These are phyloP conservation scores for Xiphorhynchus elegans DNA, from an alignment of 2,113 vertebrate genomes.

Conservation along the genomic window DNA sequence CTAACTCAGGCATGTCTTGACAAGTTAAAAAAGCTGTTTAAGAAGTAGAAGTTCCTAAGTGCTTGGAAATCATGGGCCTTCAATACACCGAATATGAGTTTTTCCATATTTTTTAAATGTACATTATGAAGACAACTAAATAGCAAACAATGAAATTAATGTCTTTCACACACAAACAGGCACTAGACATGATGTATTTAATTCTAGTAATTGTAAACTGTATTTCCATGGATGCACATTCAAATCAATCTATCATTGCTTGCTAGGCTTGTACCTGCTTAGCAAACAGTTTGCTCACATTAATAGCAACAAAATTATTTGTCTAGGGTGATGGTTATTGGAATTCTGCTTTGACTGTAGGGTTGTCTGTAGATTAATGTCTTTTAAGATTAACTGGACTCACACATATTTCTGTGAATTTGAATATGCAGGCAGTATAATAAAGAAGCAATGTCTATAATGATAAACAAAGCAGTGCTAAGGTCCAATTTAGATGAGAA, in stretches of 20 bases:
- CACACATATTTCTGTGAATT: neutral
- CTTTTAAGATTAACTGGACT: neutral
- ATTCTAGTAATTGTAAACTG: neutral
- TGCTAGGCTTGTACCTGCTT: neutral
- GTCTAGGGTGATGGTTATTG: neutral
- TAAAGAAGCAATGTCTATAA: neutral
- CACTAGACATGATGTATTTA: neutral
- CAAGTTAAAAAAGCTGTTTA: neutral
- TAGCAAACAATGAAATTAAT: neutral
- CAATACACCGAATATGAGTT: neutral
- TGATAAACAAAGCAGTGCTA: neutral
- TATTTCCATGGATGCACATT: neutral
- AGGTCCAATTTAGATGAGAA: neutral
- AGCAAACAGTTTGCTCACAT: neutral
- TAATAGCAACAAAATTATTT: neutral
- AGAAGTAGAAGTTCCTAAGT: neutral
- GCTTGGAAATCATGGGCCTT: neutral
- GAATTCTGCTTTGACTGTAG: neutral
- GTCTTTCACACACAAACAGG: neutral
- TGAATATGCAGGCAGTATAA: neutral
- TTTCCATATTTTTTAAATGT: neutral
- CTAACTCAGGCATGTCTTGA: neutral
- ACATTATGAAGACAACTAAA: neutral
- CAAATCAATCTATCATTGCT: neutral
- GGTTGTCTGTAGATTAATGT: neutral